These are phyloP conservation scores for Ascaphus truei DNA, from an alignment of 2,113 vertebrate species.

Conservation along the genomic window DNA sequence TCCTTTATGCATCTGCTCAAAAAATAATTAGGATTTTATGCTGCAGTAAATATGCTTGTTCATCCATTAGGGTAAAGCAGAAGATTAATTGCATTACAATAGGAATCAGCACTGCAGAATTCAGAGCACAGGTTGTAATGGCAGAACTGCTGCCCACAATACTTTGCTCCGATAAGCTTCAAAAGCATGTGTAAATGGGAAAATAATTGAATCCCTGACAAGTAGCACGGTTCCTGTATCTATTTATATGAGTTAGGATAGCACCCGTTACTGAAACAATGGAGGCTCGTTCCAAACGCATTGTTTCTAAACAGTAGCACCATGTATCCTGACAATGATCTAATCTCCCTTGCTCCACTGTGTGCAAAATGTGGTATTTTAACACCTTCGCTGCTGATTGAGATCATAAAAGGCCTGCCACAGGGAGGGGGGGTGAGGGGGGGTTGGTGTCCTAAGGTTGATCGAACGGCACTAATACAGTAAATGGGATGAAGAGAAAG, in stretches of 20 bases:
- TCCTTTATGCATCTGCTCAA: slow-evolving; percentile 61
- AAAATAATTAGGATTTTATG: slow-evolving; percentile 75
- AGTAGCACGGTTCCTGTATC: slow-evolving; percentile 20
- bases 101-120: slow-evolving; percentile 49
- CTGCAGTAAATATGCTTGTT: slow-evolving; percentile 70
- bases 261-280: background rate
- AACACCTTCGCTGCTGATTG: background rate
- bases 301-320: background rate
- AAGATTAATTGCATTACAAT: slow-evolving; percentile 75
- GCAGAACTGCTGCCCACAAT: slow-evolving; percentile 58
- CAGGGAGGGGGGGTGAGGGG: background rate
- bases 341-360: background rate
- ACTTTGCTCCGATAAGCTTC: slow-evolving; percentile 56
- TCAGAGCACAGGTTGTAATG: slow-evolving; percentile 38
- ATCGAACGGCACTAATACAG: too few species aligned
- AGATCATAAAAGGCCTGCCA: background rate
- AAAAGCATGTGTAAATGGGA: slow-evolving; percentile 52
- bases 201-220: slow-evolving; percentile 58
- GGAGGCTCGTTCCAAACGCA: background rate
- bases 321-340: background rate
- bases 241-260: slow-evolving; percentile 9
- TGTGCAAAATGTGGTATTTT: background rate
- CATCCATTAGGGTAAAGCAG: slow-evolving; percentile 64
- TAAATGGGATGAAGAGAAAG: too few species aligned
- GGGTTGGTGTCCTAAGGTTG: too few species aligned